A percentile compares a stretch with the other conserved stretches of the same genome.
phyloP scores from a whole-genome alignment of 1,140 invertebrate genomes.

The Antheraea mylitta region DNA sequence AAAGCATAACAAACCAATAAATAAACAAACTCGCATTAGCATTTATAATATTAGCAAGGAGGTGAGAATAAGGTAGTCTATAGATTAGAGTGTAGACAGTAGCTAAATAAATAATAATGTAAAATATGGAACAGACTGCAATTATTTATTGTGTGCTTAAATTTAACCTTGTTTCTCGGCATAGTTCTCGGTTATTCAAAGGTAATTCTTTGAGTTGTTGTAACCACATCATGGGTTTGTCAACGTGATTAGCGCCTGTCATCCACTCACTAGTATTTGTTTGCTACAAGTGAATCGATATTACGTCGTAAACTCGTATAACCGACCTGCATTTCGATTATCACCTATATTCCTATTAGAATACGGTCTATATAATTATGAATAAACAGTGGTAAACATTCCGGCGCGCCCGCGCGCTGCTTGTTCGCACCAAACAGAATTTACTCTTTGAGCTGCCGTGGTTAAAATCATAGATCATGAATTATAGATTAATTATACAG shows the following conservation, averaged over 20 bases:
- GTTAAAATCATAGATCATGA: conserved; percentile 27
- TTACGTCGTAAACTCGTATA: conserved; percentile 25
- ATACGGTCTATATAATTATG: conserved; percentile 25
- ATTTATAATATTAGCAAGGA: too few species aligned
- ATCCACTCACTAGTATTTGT: conserved; percentile 23
- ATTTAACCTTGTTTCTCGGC: background rate
- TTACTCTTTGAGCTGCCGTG: conserved; percentile 51
- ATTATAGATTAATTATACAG: conserved; percentile 2
- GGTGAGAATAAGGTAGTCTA: too few species aligned
- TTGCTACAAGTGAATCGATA: conserved; percentile 25
- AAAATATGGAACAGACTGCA: background rate
- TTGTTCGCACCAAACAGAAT: conserved; percentile 42
- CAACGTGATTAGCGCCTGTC: conserved; percentile 27
- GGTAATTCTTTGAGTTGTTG: background rate
- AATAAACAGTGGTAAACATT: conserved; percentile 24
- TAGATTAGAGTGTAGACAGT: too few species aligned
- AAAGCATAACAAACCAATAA: too few species aligned
- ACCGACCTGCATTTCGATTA: conserved; percentile 9
- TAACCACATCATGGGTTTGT: conserved; percentile 24
- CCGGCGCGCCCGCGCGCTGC: conserved; percentile 32
- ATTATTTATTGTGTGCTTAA: background rate
- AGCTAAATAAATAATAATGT: too few species aligned
- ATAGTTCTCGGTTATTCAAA: background rate
- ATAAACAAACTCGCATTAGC: too few species aligned
- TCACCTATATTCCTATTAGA: conserved; percentile 6